phyloP scores from a whole-genome alignment of 2,888 invertebrate genomes.

The Lymantria dispar region DNA sequence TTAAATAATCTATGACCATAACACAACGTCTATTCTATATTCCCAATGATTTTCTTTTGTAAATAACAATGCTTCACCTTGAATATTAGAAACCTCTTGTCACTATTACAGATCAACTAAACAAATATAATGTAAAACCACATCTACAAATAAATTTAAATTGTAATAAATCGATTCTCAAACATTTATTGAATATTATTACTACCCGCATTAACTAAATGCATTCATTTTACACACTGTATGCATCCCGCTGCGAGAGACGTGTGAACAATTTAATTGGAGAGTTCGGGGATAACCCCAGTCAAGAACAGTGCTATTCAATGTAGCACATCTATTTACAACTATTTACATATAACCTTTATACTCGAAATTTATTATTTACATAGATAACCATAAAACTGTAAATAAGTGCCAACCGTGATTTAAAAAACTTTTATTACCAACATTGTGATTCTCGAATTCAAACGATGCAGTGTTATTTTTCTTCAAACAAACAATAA shows the following conservation, averaged over 20 bases:
- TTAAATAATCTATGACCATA: too few relatives aligned
- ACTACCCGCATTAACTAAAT: conserved; percentile 40
- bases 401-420: conserved; percentile 28
- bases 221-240: conserved; percentile 38
- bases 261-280: conserved; percentile 81
- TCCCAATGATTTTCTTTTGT: too few relatives aligned
- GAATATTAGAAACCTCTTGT: too few relatives aligned
- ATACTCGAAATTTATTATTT: conserved; percentile 22
- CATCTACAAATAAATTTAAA: conserved; percentile 21
- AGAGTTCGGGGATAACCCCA: conserved; percentile 54
- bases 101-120: too few relatives aligned
- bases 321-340: conserved; percentile 29
- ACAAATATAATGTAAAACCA: conserved; percentile 4
- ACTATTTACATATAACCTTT: conserved; percentile 25
- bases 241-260: conserved; percentile 63
- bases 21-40: too few relatives aligned
- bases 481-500: conserved; percentile 42
- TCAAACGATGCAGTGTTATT: conserved; percentile 15
- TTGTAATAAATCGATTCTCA: conserved; percentile 35
- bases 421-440: conserved; percentile 30
- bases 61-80: too few relatives aligned
- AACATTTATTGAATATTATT: conserved; percentile 35
- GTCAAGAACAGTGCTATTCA: conserved; percentile 50
- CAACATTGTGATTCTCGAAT: conserved; percentile 8
- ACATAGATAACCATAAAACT: conserved; percentile 24